Evolutionary conservation across 2,888 invertebrate species (phyloP).

Genomic region (Sphaeridia pumilis): DNA sequence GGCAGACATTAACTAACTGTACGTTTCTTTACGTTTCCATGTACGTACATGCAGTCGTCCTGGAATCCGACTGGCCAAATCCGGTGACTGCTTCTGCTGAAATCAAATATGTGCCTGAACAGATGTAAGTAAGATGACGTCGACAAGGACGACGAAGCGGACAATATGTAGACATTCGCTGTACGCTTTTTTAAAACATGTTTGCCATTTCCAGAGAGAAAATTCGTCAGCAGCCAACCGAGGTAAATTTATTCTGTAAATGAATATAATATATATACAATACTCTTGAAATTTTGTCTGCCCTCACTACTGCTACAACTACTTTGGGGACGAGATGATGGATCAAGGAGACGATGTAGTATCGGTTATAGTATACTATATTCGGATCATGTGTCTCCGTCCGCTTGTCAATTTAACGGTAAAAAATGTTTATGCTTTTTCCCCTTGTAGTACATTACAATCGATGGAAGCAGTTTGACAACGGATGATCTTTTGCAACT

Average conservation of each 20-base stretch:
- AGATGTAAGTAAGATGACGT: constrained; percentile 41
- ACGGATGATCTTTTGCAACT: constrained; percentile 48
- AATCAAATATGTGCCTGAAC: constrained; percentile 44
- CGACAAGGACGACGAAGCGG: neutral
- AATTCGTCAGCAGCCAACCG: constrained; percentile 20
- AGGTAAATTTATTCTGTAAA: too few species aligned
- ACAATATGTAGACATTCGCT: neutral
- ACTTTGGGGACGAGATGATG: too few species aligned
- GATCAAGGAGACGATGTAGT: too few species aligned
- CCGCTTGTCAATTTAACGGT: too few species aligned
- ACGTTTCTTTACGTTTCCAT: too few species aligned
- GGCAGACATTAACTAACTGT: too few species aligned
- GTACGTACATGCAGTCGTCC: constrained; percentile 40
- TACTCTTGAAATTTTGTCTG: too few species aligned
- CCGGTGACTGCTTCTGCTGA: constrained; percentile 42
- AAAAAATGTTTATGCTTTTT: too few species aligned
- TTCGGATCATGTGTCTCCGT: too few species aligned
- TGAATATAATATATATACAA: too few species aligned
- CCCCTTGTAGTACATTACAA: constrained; percentile 45
- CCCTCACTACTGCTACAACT: too few species aligned
- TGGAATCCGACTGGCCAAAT: constrained; percentile 44
- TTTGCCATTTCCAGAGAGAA: constrained; percentile 19
- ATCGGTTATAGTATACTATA: too few species aligned
- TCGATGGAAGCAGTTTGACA: constrained; percentile 48
- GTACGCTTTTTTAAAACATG: constrained; percentile 13